Base-by-base conservation (phyloP, 2,888 invertebrate genomes). In the Parnassius glacialis region DNA sequence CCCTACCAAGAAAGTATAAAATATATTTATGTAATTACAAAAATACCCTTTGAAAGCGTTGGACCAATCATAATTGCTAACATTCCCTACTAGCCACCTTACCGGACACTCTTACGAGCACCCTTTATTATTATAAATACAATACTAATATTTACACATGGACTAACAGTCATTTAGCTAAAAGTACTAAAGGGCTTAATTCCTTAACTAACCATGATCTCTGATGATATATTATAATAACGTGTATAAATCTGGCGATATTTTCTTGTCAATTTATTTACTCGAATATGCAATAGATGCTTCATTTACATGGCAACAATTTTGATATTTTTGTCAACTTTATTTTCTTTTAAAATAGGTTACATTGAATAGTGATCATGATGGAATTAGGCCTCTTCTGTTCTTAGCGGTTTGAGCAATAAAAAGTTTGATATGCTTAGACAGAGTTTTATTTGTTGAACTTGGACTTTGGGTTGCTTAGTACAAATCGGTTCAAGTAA, bases 11-110 rank as follows among this genome's bases (percentile, higher is more conserved):
- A 66, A 63, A 64, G 62, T 66, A 67, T 60, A 63, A 64, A 65
- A 65, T 64, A 57, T 50, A 57, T 54, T 52, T 52, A 57, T 64
- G 12, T 62, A 53, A 66, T 64, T 59, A 65, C 56, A 64, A 62
- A 66, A 63, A 69, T 67, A 70, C 73, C 73, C 67, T 67, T 67
- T 59, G 65, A 83, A 85, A 85, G 85, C 84, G 83, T 78, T 84
- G 78, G 88, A 87, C 88, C 83, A 85, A 81, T 86, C 84, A 88
- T 85, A 78, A 85, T 83, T 87, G 87, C 88, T 90, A 89, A 88
- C 87, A 87, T 83, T 80, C 87, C 87, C 83, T 75, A 72, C 68
- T 76, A 70, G 67, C 73, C 78, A 81, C 85, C 85, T 80, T 85
- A 85, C 64, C 25, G 47, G 54, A 52, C 62, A 52, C 64, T 58